These are phyloP conservation scores for Polymixis lichenea DNA, from an alignment of 2,888 invertebrate species.

Conservation along the genomic window DNA sequence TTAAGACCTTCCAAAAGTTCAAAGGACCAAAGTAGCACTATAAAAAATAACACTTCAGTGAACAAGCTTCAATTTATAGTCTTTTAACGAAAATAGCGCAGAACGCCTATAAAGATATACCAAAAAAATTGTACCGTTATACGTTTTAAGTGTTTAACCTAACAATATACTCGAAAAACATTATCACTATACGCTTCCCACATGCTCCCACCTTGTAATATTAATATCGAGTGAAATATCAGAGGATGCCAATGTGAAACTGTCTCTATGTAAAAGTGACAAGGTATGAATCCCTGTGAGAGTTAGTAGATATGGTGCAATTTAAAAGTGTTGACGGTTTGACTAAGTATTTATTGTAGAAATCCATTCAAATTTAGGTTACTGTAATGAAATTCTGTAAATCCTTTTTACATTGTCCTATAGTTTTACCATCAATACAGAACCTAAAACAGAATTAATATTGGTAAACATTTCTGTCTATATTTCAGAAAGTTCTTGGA, in stretches of 20 bases:
- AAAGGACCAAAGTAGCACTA: neutral
- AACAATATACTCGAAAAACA: constrained; percentile 72
- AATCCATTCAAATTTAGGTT: too few relatives aligned
- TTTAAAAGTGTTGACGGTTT: too few relatives aligned
- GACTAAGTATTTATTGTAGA: too few relatives aligned
- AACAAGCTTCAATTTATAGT: constrained; percentile 19
- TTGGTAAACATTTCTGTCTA: neutral
- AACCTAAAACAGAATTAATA: neutral
- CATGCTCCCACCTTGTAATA: constrained; percentile 76
- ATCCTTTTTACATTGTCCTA: too few relatives aligned
- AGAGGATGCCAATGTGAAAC: constrained; percentile 42
- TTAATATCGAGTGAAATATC: constrained; percentile 75
- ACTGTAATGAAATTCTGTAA: too few relatives aligned
- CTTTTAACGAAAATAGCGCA: constrained; percentile 23
- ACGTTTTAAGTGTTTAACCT: constrained; percentile 62
- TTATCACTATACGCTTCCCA: constrained; percentile 73
- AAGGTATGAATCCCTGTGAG: constrained; percentile 50
- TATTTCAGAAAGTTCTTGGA: neutral
- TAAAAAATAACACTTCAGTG: neutral
- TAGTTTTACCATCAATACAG: neutral
- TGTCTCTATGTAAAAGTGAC: constrained; percentile 23
- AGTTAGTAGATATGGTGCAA: constrained; percentile 36
- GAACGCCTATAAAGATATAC: constrained; percentile 25
- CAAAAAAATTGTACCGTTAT: constrained; percentile 26
- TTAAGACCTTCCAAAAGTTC: neutral